Base-by-base conservation (phyloP, 2,113 vertebrate species). In the Rana temporaria region DNA sequence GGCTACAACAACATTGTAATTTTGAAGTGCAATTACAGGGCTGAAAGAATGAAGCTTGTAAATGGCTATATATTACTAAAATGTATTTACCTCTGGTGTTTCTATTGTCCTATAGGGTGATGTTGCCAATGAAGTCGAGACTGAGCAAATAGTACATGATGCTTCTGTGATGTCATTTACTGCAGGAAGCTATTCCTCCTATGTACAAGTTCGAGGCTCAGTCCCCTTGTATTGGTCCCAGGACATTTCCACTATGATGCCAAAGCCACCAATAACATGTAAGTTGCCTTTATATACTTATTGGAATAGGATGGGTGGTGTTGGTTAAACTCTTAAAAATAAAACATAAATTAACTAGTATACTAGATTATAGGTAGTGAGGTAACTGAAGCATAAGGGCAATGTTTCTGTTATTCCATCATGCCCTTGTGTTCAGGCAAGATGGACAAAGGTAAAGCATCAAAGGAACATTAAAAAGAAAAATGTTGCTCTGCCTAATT, bases 181-280 rank as follows among this genome's bases (percentile, higher is more conserved):
- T 20, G 94, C 94, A 0, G 98, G 98, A 78, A 97, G 97, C 86
- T 99, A 97, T 30, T 99, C 98, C n/a, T 99, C 98, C 4, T 99
- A 98, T 0, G 95, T 98, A 56, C 98, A 99, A 89, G 96, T 99
- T 60, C 93, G 98, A 89, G 98, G 98, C 67, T 99, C 97, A 0
- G 97, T 99, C 62, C 98, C 98, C 12, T 93, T 99, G 1, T 96
- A 97, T 89, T 99, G 98, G 98, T 99, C 97, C 84, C 98, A 99
- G 86, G 98, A 99, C 90, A 99, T 99, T 91, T 99, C 98, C 78
- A 99, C 97, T 74, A 99, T 99, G 98, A 98, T 99, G 96, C 97
- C 98, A 19, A 99, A 99, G 74, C 98, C 98, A 18, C 98, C 97
- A 0, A 99, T 99, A 88, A 95, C 98, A 84, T 64, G 97, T 99